Percentiles rank a stretch among this genome's conserved stretches.
These are phyloP conservation scores for Acrocephalus arundinaceus DNA, from an alignment of 2,113 vertebrate species.

Conservation along the genomic window DNA sequence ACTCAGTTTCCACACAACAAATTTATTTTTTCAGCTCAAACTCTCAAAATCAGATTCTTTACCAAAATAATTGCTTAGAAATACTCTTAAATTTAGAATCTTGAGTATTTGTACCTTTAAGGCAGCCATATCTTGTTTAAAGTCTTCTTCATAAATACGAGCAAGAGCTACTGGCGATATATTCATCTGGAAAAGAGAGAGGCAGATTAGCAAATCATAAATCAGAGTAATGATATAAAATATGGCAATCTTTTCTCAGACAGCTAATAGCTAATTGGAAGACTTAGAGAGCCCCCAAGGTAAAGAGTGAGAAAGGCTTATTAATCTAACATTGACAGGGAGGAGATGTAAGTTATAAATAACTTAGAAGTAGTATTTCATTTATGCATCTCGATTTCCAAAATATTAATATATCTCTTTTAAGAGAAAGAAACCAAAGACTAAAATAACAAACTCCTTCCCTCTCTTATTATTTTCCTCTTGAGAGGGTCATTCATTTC, in stretches of 20 bases:
- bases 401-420: not conserved
- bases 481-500: not conserved
- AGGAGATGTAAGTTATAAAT: not conserved
- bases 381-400: not conserved
- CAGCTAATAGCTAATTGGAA: conserved; percentile 13
- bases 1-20: not conserved
- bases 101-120: conserved; percentile 80
- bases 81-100: not conserved
- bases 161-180: conserved; percentile 81
- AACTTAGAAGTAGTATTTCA: not conserved
- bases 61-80: not conserved
- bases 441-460: conserved; percentile 10
- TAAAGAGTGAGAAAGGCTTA: not conserved
- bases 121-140: conserved; percentile 91
- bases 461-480: not conserved
- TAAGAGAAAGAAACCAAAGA: not conserved
- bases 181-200: conserved; percentile 75
- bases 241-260: conserved; percentile 18
- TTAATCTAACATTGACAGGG: not conserved
- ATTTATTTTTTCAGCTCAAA: not conserved
- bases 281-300: not conserved
- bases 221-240: conserved; percentile 29
- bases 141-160: conserved; percentile 88
- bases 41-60: not conserved
- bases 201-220: not conserved